phyloP scores from a whole-genome alignment of 2,888 invertebrate genomes.

The Galeopsomyia nigrocyanea region DNA sequence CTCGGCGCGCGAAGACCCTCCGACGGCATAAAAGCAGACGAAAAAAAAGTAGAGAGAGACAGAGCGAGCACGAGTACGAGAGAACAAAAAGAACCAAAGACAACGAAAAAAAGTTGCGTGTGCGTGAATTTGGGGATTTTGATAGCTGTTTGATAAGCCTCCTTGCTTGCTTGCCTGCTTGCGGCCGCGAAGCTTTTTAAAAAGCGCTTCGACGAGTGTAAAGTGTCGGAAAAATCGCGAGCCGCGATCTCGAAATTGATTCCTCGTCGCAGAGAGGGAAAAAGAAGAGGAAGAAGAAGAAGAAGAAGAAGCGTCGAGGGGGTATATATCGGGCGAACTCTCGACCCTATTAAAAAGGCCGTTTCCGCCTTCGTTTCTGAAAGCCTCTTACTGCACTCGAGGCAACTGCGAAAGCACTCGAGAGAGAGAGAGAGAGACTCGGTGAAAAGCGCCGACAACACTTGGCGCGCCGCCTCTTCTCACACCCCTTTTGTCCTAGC shows the following conservation, averaged over 20 bases:
- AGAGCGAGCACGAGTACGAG: no score
- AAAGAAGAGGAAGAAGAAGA: slow-evolving; percentile 11
- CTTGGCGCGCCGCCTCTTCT: slow-evolving; percentile 61
- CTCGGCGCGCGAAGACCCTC: slow-evolving; percentile 46
- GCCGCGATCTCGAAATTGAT: slow-evolving; percentile 48
- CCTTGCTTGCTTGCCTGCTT: no score
- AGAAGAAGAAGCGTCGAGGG: slow-evolving; percentile 21
- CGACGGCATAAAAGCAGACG: slow-evolving; percentile 18
- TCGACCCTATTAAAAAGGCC: slow-evolving; percentile 69
- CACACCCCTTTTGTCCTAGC: slow-evolving; percentile 49
- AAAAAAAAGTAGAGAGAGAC: no score
- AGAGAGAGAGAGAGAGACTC: slow-evolving; percentile 55
- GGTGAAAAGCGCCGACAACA: slow-evolving; percentile 68
- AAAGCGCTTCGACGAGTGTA: no score
- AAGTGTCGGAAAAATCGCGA: no score
- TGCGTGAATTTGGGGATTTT: no score
- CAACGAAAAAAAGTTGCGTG: no score
- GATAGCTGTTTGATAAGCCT: no score
- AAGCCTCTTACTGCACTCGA: slow-evolving; percentile 69
- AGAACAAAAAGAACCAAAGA: no score
- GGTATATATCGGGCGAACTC: slow-evolving; percentile 54
- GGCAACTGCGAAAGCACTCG: slow-evolving; percentile 69
- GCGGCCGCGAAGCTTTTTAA: no score
- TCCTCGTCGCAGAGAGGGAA: slow-evolving; percentile 47
- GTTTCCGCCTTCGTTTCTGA: slow-evolving; percentile 69